phyloP scores from a whole-genome alignment of 1,140 invertebrate genomes.

The Anoplolepis gracilipes region DNA sequence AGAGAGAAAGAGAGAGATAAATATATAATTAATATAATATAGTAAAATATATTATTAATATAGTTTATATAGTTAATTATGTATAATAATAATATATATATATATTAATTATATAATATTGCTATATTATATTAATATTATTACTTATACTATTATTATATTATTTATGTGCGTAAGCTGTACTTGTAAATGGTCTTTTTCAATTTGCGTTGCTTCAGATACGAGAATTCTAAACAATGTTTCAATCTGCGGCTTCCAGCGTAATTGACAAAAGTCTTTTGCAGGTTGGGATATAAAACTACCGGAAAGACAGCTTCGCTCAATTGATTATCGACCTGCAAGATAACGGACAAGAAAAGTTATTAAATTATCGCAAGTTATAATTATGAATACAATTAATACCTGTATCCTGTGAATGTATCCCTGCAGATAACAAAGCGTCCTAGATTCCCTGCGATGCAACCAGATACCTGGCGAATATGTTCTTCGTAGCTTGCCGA shows the following conservation, averaged over 20 bases:
- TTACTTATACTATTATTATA: too few species aligned
- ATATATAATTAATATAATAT: too few species aligned
- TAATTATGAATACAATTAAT: background rate
- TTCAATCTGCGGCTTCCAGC: constrained; percentile 85
- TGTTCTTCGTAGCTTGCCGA: constrained; percentile 91
- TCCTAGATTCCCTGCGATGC: constrained; percentile 90
- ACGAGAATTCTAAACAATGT: constrained; percentile 90
- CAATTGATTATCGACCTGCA: constrained; percentile 93
- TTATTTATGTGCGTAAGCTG: constrained; percentile 30
- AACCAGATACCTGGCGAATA: constrained; percentile 92
- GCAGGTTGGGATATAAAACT: constrained; percentile 89
- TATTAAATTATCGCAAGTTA: constrained; percentile 12
- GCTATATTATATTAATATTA: too few species aligned
- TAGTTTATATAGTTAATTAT: too few species aligned
- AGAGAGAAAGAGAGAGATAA: too few species aligned
- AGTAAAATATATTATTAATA: too few species aligned
- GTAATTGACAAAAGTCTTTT: constrained; percentile 80
- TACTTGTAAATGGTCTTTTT: constrained; percentile 89
- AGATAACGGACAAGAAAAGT: constrained; percentile 56
- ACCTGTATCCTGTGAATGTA: constrained; percentile 90
- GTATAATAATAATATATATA: too few species aligned
- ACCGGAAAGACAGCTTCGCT: constrained; percentile 92
- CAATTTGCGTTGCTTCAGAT: constrained; percentile 88
- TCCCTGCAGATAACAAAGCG: constrained; percentile 89
- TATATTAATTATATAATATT: too few species aligned